Percentiles rank a stretch among this genome's conserved stretches.
Evolutionary conservation across 1,140 invertebrate genomes (phyloP).

Genomic region (Hyphantria cunea): DNA sequence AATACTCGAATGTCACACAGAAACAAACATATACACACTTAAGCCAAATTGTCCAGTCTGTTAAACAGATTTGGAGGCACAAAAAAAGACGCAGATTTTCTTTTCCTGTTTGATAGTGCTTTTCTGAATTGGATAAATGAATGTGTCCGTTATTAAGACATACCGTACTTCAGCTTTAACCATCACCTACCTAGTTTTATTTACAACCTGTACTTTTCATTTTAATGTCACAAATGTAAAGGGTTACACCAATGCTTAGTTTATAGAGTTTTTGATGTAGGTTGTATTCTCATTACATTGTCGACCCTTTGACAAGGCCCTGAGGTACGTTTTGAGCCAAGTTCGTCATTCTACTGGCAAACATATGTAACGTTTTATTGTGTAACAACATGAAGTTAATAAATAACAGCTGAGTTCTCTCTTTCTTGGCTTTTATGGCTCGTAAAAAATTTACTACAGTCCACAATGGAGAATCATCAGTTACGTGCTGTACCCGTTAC

Average conservation of each 20-base stretch:
- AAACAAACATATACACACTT: no score
- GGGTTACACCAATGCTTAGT: not conserved
- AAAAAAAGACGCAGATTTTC: no score
- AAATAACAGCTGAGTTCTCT: conserved; percentile 16
- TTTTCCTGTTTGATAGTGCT: no score
- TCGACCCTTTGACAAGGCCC: conserved; percentile 12
- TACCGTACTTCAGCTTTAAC: no score
- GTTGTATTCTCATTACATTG: conserved; percentile 1
- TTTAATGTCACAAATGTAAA: not conserved
- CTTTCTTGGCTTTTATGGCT: conserved; percentile 20
- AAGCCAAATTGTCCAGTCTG: no score
- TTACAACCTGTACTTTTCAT: no score
- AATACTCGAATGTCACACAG: no score
- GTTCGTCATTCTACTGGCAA: not conserved
- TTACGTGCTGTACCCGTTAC: not conserved
- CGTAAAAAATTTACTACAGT: conserved; percentile 19
- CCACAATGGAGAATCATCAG: conserved; percentile 17
- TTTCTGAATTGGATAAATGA: no score
- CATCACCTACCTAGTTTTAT: no score
- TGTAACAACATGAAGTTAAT: conserved; percentile 17
- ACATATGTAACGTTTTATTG: conserved; percentile 20
- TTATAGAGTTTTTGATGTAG: conserved; percentile 17
- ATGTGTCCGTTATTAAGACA: no score
- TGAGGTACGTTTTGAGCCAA: not conserved
- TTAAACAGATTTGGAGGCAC: no score